Evolutionary conservation across 2,113 vertebrate genomes (phyloP).

Genomic region (Butorides virescens): DNA sequence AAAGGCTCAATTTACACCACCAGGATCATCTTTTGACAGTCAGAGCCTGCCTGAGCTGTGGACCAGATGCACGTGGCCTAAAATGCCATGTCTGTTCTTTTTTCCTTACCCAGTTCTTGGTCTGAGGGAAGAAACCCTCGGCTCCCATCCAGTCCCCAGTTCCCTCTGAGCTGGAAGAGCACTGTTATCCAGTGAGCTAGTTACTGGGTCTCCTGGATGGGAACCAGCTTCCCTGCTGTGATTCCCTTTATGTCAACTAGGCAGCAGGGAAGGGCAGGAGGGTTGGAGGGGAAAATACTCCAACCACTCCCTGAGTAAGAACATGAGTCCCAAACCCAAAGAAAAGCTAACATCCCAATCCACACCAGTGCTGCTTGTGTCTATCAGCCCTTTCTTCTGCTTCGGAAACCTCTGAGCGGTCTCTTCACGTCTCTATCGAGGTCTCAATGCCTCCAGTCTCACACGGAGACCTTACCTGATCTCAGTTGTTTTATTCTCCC

Average conservation of each 20-base stretch:
- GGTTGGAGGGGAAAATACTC: neutral
- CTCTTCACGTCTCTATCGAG: fast-evolving
- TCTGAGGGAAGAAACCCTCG: neutral
- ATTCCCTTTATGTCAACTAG: neutral
- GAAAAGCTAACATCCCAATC: neutral
- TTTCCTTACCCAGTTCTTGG: neutral
- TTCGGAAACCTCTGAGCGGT: neutral
- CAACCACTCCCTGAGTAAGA: neutral
- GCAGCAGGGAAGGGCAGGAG: neutral
- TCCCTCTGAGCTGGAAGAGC: neutral
- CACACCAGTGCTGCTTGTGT: fast-evolving
- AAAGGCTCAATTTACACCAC: neutral
- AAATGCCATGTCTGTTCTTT: neutral
- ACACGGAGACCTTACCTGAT: constrained; percentile 82
- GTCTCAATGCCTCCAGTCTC: neutral
- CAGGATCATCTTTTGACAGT: fast-evolving
- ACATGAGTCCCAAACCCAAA: neutral
- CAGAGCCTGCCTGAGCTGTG: neutral
- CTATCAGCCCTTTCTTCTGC: neutral
- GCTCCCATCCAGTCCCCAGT: neutral
- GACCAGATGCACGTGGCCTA: neutral
- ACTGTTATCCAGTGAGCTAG: neutral
- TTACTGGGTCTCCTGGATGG: neutral
- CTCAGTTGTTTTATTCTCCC: constrained; percentile 95
- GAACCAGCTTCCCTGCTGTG: neutral